Evolutionary conservation across 2,797 vertebrate genomes (phyloP), one percentile per base, ranked within the genome.

Genomic region (Ciconia nigra): DNA sequence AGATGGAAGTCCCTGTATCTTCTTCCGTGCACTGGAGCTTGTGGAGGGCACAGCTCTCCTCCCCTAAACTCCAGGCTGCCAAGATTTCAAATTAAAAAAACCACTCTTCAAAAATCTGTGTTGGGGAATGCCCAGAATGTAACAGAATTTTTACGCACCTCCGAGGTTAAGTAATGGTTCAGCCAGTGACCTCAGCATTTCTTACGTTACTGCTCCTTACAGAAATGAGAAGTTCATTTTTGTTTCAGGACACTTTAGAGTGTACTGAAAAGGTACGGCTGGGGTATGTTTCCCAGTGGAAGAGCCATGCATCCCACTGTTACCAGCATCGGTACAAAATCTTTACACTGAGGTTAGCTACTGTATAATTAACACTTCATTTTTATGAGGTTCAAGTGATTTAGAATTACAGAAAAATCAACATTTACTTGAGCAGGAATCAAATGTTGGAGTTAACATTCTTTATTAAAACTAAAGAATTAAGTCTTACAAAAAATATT

Each of bases 391-490:
- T 29, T 59, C 18, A 35, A 4, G 1, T 52, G 44, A 83, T 69
- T 24, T n/a, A 15, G 15, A 86, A 46, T 17, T 69, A n/a, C 21
- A 89, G 49, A 6, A 41, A 71, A 77, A 51, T 15, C 28, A 77
- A 39, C 13, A 39, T 33, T 39, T 65, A 74, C 12, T 58, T 41
- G 14, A 72, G n/a, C 62, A 82, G 11, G 46, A 81, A 69, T n/a
- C 37, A 51, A 84, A n/a, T 44, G 31, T 17, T 54, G 8, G 20
- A 39, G 18, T 94, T 87, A 85, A 47, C 26, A 37, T 89, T 80
- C 82, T 95, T 96, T 96, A 94, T 95, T 96, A 91, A 94, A 96
- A 91, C 61, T 91, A 63, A 89, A 85, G 39, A 94, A 77, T 65
- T 74, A 62, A 42, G 21, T 67, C 39, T 89, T 85, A 95, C 41